Evolutionary conservation across 2,113 vertebrate species (phyloP).

Genomic region (Cercocebus atys): DNA sequence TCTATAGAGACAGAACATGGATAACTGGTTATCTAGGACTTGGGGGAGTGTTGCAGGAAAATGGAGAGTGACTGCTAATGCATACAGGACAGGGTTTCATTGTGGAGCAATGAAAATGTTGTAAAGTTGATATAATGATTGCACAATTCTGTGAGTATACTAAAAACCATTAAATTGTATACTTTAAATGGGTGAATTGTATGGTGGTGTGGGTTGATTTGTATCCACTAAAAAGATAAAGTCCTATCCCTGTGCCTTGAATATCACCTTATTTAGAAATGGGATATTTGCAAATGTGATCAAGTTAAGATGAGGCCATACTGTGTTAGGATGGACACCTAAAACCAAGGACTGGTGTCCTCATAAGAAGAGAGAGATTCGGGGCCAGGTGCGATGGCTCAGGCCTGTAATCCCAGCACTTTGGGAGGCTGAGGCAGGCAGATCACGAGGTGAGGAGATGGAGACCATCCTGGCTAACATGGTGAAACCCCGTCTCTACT

Average conservation of each 20-base stretch:
- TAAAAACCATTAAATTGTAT: background rate
- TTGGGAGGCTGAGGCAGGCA: no score
- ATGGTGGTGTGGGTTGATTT: background rate
- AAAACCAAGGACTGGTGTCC: background rate
- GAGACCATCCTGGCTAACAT: no score
- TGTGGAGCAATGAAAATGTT: background rate
- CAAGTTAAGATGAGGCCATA: background rate
- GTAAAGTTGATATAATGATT: background rate
- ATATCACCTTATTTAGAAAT: background rate
- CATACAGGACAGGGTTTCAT: fast-evolving
- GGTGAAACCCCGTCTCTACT: no score
- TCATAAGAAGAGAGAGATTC: background rate
- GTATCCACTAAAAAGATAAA: background rate
- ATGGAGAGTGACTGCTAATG: background rate
- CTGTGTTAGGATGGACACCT: background rate
- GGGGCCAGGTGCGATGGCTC: no score
- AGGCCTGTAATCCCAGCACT: no score
- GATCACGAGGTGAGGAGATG: no score
- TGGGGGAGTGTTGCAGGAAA: background rate
- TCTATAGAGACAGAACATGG: background rate
- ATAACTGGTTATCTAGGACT: background rate
- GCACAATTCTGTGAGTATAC: background rate
- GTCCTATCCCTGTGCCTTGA: background rate
- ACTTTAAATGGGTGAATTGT: background rate
- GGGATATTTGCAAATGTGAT: background rate